Base-by-base conservation (phyloP, 2,888 invertebrate species). In the Argyresthia albistria region DNA sequence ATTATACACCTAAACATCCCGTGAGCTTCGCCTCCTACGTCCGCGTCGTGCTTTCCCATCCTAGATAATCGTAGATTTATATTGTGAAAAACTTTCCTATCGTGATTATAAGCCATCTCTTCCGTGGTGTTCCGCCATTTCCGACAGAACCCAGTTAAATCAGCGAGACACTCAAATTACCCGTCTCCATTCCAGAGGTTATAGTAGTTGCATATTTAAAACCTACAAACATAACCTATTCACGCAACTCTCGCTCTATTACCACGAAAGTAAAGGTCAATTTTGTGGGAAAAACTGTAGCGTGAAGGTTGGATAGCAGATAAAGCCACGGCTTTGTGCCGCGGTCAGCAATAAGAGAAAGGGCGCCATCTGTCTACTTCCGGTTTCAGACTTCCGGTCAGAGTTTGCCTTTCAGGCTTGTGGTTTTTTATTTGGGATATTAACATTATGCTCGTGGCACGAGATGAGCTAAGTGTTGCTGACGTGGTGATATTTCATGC, bases 291-390 rank as follows among this genome's bases (percentile, higher is more conserved):
- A 8, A 9, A 4, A n/a, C 4, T 39, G 15, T 0, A 7, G 15
- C 6, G 2, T 15, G 12, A 48, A 48, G 11, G 48, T 48, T 12
- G 37, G 14, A 3, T 8, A 11, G 61, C 69, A 66, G 25, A 25
- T 25, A 25, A 25, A 25, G 25, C 25, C 25, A 25, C 25, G 76
- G 77, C 79, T 80, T 76, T 80, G 78, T 77, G 67, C 66, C 66
- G 73, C 67, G 81, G 79, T 80, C 78, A 78, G 76, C 76, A 82
- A 82, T 81, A 81, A 83, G 80, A 83, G 80, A 76, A 82, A 70
- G 67, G 61, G 68, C 73, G 79, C 74, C 83, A 83, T 80, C 80
- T 83, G 83, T 65, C 70, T 67, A 68, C 71, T 69, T 72, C 69
- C 73, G 73, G 66, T 61, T 63, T 63, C 66, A 65, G 69, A 74